Conservation (phyloP, 2,888 invertebrate species). For the Zelleria hepariella region DNA sequence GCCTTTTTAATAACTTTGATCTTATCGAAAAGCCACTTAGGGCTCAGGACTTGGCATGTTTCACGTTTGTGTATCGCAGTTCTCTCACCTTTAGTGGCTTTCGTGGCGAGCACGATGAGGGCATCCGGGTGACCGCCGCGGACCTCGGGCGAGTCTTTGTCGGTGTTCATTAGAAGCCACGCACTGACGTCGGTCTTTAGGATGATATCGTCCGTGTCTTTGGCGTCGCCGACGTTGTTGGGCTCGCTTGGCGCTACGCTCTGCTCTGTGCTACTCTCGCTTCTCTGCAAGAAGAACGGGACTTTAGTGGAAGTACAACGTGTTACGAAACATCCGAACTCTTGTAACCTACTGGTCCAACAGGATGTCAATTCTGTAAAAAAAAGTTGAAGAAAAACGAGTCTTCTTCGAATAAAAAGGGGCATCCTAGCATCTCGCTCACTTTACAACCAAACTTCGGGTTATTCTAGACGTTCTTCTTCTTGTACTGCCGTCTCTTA, state of each 20-base stretch:
- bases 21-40: too few relatives aligned
- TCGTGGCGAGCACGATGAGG: slow-evolving; percentile 95
- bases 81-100: slow-evolving; percentile 86
- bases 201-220: slow-evolving; percentile 72
- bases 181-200: slow-evolving; percentile 86
- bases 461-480: too few relatives aligned
- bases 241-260: slow-evolving; percentile 20
- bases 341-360: too few relatives aligned
- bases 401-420: too few relatives aligned
- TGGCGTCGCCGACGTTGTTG: slow-evolving; percentile 19
- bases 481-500: too few relatives aligned
- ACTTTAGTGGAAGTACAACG: not conserved
- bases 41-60: too few relatives aligned
- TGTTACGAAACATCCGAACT: not conserved
- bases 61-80: too few relatives aligned
- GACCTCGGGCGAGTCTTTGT: slow-evolving; percentile 88
- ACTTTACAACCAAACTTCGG: too few relatives aligned
- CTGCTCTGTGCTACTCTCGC: slow-evolving; percentile 46
- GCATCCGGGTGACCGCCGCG: slow-evolving; percentile 96
- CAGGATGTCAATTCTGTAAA: too few relatives aligned
- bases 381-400: too few relatives aligned
- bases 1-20: too few relatives aligned
- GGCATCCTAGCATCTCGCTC: too few relatives aligned
- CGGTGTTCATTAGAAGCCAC: slow-evolving; percentile 84
- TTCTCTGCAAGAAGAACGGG: slow-evolving; percentile 28